A percentile compares a stretch with the other conserved stretches of the same genome.
Conservation (phyloP, 1,140 invertebrate genomes). For the Conus ventricosus region DNA sequence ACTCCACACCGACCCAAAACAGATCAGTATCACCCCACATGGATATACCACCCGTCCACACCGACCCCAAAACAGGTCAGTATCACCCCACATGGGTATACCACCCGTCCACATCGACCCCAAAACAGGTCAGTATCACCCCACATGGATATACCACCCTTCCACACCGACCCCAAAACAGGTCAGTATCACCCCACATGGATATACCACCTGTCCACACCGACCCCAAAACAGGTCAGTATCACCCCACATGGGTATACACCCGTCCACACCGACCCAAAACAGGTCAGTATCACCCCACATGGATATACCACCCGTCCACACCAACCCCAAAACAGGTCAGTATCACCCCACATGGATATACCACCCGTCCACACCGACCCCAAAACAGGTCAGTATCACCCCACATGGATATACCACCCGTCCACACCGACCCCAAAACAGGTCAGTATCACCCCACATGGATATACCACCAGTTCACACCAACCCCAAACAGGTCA, state of each 20-base stretch:
- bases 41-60: conserved; percentile 95
- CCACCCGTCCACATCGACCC: conserved; percentile 88
- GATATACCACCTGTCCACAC: conserved; percentile 93
- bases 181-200: conserved; percentile 87
- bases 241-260: conserved; percentile 97
- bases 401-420: conserved; percentile 96
- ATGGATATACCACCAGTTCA: conserved; percentile 95
- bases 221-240: conserved; percentile 74
- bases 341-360: conserved; percentile 90
- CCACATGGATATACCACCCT: conserved; percentile 96
- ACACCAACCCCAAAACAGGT: conserved; percentile 80
- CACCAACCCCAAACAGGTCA: conserved; percentile 78
- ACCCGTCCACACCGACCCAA: conserved; percentile 85
- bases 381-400: conserved; percentile 79
- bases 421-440: conserved; percentile 85
- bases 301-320: conserved; percentile 93
- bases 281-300: conserved; percentile 76
- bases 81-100: conserved; percentile 96
- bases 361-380: conserved; percentile 89
- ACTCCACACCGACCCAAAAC: conserved; percentile 81
- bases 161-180: conserved; percentile 82
- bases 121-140: conserved; percentile 57
- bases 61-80: conserved; percentile 77
- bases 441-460: conserved; percentile 76
- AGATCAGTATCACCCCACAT: conserved; percentile 89